Evolutionary conservation across 2,113 vertebrate genomes (phyloP), one percentile per base, ranked within the genome.

Genomic region (Podocnemis expansa): DNA sequence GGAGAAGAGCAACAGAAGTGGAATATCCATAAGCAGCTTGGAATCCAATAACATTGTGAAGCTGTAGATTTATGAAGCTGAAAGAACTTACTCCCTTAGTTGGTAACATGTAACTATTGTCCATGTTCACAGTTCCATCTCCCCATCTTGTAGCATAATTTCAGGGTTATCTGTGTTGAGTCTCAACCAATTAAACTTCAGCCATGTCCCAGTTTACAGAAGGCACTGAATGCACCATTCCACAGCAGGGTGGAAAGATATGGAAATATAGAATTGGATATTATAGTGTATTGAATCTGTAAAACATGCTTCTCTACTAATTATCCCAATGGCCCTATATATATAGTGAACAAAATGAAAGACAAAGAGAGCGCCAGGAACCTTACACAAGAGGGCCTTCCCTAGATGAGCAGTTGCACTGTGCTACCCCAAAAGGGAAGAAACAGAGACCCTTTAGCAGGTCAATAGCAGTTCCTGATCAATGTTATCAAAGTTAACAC

Each of bases 121-220:
- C n/a, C 10, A 78, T 88, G 16, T 75, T 24, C 19, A 45, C 2
- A 13, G 41, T 6, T 31, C 38, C 92, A 93, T 92, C 54, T 51
- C 52, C n/a, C 52, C 3, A n/a, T 86, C 24, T 38, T 70, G 0
- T 8, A 51, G 22, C 25, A 41, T 22, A 43, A 41, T 41, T 11
- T 75, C 12, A 67, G 8, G 60, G 13, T 86, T 79, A 38, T 89
- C 51, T 70, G 88, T 13, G 2, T 17, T 81, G 73, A 17, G 56
- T 54, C 76, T 47, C 3, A 24, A 12, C 43, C 58, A 45, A n/a
- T 2, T 17, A 13, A 0, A 17, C 29, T 52, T 49, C n/a, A 81
- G 0, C 45, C n/a, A 4, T 70, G 80, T 41, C 31, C 73, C 0
- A 2, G 45, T 52, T 38, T 84, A 6, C 78, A 0, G 0, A 1